Conservation (phyloP, 2,888 invertebrate species). For the Vandiemenella viatica region DNA sequence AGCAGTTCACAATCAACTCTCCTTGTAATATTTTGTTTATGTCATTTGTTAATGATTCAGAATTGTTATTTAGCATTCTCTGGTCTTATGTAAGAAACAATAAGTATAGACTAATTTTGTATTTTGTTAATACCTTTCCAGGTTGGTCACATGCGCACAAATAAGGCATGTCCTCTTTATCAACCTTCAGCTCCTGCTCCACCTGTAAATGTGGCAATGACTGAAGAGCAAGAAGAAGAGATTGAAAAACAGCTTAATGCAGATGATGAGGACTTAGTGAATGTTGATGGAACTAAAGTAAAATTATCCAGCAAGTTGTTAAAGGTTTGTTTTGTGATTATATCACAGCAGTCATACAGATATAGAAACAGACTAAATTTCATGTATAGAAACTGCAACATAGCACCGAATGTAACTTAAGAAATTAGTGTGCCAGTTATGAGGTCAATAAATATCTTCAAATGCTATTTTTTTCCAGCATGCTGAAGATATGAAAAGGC, state of each 20-base stretch:
- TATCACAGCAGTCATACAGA: too few species aligned
- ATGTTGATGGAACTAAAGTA: slow-evolving; percentile 89
- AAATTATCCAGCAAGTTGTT: slow-evolving; percentile 76
- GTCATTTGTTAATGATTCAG: not conserved
- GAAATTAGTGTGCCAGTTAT: too few species aligned
- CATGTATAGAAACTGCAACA: too few species aligned
- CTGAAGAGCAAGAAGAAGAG: slow-evolving; percentile 66
- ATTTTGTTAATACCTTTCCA: slow-evolving; percentile 5
- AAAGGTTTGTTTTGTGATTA: too few species aligned
- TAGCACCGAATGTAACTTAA: too few species aligned
- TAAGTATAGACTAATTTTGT: too few species aligned
- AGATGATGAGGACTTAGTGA: slow-evolving; percentile 75
- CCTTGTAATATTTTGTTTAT: not conserved
- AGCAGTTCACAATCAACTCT: too few species aligned
- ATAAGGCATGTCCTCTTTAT: slow-evolving; percentile 93
- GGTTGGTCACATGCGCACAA: slow-evolving; percentile 68
- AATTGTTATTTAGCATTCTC: too few species aligned
- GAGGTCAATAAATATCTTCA: too few species aligned
- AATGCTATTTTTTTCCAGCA: slow-evolving; percentile 42
- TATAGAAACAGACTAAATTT: too few species aligned
- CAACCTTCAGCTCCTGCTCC: slow-evolving; percentile 48
- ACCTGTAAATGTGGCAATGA: slow-evolving; percentile 52
- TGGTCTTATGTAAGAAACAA: too few species aligned
- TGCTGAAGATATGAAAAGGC: slow-evolving; percentile 71
- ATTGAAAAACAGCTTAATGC: slow-evolving; percentile 59